A percentile compares a stretch with the other conserved stretches of the same genome.
Conservation (phyloP, 2,113 vertebrate genomes). For the Willisornis vidua region DNA sequence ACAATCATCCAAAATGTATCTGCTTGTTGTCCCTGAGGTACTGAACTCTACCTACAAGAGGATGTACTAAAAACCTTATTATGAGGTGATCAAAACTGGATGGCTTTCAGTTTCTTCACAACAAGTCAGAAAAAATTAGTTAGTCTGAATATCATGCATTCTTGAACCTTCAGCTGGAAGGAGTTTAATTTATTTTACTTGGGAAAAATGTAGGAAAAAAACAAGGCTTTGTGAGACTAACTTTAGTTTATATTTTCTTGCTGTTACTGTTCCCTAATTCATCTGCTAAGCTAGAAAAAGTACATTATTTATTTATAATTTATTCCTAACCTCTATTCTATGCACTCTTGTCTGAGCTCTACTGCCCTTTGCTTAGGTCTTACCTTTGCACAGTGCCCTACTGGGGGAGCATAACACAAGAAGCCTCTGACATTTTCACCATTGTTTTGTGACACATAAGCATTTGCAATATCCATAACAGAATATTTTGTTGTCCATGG, state of each 20-base stretch:
- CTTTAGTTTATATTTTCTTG: background rate
- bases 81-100: background rate
- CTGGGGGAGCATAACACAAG: background rate
- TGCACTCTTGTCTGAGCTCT: background rate
- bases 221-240: background rate
- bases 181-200: background rate
- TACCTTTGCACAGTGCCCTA: background rate
- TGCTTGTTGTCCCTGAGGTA: background rate
- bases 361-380: background rate
- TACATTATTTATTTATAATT: background rate
- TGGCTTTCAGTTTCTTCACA: background rate
- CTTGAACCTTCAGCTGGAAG: background rate
- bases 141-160: background rate
- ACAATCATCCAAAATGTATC: background rate
- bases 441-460: conserved; percentile 19
- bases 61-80: background rate
- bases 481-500: background rate
- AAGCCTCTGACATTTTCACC: conserved; percentile 20
- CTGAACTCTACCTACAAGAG: background rate
- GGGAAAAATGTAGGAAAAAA: background rate
- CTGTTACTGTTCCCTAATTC: background rate
- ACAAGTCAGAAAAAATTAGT: background rate
- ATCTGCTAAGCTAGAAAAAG: background rate
- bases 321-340: background rate
- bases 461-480: conserved; percentile 10